Evolutionary conservation across 2,113 vertebrate genomes (phyloP), one percentile per base, ranked within the genome.

Genomic region (Rhinogobius similis): DNA sequence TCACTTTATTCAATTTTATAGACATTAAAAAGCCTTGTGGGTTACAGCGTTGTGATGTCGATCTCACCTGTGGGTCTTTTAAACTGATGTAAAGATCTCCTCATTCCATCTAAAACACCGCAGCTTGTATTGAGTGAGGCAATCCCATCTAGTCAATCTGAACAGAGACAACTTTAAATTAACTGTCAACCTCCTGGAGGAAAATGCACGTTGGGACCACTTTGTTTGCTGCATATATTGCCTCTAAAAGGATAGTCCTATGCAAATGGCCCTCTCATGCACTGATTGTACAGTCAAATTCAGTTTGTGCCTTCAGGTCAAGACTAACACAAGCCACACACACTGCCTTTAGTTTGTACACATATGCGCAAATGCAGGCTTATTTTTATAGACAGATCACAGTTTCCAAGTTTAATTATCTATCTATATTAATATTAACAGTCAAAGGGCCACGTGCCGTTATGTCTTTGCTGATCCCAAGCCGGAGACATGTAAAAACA

Each of bases 271-370:
- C 18, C 21, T 61, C 38, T 61, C 38, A 61, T 61, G 58, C 58
- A n/a, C 58, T 61, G 58, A 36, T 61, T 58, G 29, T 29, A 2
- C 13, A 58, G 55, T 61, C 58, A 36, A 61, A 61, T 61, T 61
- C 29, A n/a, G 29, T 61, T 61, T 61, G 29, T 36, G 29, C 20
- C 58, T 36, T 1, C 58, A n/a, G 29, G 29, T 36, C 58, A 38
- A 61, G 29, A 38, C 58, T 6, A 61, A 1, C 16, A 36, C 1
- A 32, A 36, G 29, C 29, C 55, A 24, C 2, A 55, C 52, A 18
- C 55, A 46, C 23, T 24, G 10, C 23, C 52, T 55, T 13, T 23
- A 29, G 16, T 32, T 13, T 32, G 29, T 10, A 59, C 56, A 59
- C 10, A 18, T 29, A n/a, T 32, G 32, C 9, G 14, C 55, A 50